A percentile compares a stretch with the other conserved stretches of the same genome.
These are phyloP conservation scores for Latrodectus geometricus DNA, from an alignment of 1,140 invertebrate species.

Conservation along the genomic window DNA sequence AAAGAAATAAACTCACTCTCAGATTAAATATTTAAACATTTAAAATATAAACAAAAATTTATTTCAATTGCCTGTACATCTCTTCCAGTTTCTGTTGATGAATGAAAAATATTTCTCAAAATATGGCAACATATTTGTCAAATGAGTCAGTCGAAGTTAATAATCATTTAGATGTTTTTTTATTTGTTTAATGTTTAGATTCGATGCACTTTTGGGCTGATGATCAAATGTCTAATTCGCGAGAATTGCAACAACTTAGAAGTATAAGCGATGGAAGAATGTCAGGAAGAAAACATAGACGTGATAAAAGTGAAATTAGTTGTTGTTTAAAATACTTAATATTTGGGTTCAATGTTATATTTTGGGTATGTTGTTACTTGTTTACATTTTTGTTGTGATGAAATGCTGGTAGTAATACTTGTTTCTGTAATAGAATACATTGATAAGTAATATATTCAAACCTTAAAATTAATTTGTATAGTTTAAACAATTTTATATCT, in stretches of 20 bases:
- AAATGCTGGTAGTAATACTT: no score
- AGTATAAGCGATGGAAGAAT: conserved; percentile 59
- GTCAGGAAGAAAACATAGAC: conserved; percentile 76
- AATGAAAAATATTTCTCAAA: neutral
- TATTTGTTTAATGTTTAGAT: neutral
- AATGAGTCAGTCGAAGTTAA: neutral
- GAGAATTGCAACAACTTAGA: conserved; percentile 57
- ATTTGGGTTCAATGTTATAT: conserved; percentile 96
- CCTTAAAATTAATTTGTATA: no score
- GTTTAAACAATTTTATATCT: no score
- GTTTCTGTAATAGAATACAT: no score
- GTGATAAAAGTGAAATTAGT: conserved; percentile 93
- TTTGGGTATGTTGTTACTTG: conserved; percentile 83
- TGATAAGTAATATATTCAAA: no score
- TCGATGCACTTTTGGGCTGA: conserved; percentile 50
- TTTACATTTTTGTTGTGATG: neutral
- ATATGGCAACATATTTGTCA: conserved; percentile 8
- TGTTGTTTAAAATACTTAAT: conserved; percentile 97
- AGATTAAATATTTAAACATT: no score
- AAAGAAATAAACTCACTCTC: no score
- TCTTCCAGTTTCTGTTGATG: no score
- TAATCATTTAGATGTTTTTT: conserved; percentile 19
- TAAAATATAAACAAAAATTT: no score
- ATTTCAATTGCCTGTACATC: no score
- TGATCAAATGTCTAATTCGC: conserved; percentile 58